phyloP scores from a whole-genome alignment of 1,140 invertebrate genomes.

The Aphaenogaster floridana region DNA sequence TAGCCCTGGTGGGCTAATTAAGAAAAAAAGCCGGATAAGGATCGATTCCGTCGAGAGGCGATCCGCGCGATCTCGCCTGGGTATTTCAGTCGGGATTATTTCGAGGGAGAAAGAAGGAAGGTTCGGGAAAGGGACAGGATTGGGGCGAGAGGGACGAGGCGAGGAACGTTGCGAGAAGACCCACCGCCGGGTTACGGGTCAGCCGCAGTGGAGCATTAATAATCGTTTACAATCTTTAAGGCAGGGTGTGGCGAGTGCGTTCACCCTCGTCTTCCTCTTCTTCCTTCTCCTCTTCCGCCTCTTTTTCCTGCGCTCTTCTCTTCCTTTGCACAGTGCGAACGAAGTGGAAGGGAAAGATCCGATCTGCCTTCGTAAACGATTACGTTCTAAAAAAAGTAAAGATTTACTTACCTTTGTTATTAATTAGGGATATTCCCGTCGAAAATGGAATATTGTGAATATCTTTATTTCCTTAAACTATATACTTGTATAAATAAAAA shows the following conservation, averaged over 20 bases:
- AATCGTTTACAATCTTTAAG: conserved; percentile 84
- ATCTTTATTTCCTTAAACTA: neutral
- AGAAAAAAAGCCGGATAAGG: conserved; percentile 73
- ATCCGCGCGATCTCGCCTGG: conserved; percentile 65
- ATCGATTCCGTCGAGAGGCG: conserved; percentile 56
- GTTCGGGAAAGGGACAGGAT: conserved; percentile 15
- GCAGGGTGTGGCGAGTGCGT: conserved; percentile 80
- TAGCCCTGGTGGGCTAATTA: conserved; percentile 67
- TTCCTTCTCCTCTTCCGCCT: conserved; percentile 50
- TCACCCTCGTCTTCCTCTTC: conserved; percentile 70
- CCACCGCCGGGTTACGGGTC: conserved; percentile 79
- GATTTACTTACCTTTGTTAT: conserved; percentile 51
- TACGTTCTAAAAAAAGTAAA: conserved; percentile 56
- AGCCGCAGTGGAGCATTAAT: conserved; percentile 82
- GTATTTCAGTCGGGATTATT: conserved; percentile 64
- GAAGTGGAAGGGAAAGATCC: conserved; percentile 63
- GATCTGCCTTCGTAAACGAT: conserved; percentile 62
- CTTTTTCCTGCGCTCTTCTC: conserved; percentile 27
- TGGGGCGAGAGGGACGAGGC: conserved; percentile 1
- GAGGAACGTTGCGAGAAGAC: conserved; percentile 49
- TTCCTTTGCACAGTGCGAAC: conserved; percentile 25
- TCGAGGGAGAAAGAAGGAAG: conserved; percentile 47
- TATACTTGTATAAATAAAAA: neutral
- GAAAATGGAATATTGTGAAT: neutral
- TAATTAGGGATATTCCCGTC: conserved; percentile 1